phyloP scores from a whole-genome alignment of 2,113 vertebrate species.

The Carassius gibelio region DNA sequence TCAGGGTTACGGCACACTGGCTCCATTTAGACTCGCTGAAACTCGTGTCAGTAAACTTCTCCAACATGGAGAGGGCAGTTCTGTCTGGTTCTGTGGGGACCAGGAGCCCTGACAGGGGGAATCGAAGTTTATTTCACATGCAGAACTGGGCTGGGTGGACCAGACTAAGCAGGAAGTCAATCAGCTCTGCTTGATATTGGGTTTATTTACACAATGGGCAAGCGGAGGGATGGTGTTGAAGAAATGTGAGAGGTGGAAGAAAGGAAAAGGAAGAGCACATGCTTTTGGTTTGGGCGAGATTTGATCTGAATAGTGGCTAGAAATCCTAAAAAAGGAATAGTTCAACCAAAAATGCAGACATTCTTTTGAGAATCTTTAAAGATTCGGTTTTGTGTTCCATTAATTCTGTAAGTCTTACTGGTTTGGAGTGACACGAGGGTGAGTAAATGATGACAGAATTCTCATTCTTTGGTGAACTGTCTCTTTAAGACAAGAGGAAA shows the following conservation, averaged over 20 bases:
- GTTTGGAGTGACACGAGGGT: background rate
- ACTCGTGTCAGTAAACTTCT: constrained; percentile 4
- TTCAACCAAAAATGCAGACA: background rate
- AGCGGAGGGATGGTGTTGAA: constrained; percentile 37
- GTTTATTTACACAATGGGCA: constrained; percentile 57
- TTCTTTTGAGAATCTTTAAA: background rate
- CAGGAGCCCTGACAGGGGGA: background rate
- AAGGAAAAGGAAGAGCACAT: constrained; percentile 27
- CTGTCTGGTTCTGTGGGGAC: constrained; percentile 21
- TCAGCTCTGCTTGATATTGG: constrained; percentile 58
- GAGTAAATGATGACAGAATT: background rate
- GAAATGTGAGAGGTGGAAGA: constrained; percentile 18
- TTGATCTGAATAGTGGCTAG: background rate
- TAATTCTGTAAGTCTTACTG: background rate
- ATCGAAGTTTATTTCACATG: constrained; percentile 63
- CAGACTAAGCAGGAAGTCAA: constrained; percentile 44
- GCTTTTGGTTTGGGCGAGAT: constrained; percentile 16
- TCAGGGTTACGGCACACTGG: constrained; percentile 7
- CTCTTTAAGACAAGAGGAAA: background rate
- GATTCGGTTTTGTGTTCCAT: background rate
- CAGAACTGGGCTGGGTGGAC: constrained; percentile 56
- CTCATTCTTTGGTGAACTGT: background rate
- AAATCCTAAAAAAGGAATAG: background rate
- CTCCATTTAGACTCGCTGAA: constrained; percentile 17
- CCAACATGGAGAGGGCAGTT: background rate